Evolutionary conservation across 2,797 vertebrate genomes (phyloP), one percentile per base, ranked within the genome.

Genomic region (Intellagama lesueurii): DNA sequence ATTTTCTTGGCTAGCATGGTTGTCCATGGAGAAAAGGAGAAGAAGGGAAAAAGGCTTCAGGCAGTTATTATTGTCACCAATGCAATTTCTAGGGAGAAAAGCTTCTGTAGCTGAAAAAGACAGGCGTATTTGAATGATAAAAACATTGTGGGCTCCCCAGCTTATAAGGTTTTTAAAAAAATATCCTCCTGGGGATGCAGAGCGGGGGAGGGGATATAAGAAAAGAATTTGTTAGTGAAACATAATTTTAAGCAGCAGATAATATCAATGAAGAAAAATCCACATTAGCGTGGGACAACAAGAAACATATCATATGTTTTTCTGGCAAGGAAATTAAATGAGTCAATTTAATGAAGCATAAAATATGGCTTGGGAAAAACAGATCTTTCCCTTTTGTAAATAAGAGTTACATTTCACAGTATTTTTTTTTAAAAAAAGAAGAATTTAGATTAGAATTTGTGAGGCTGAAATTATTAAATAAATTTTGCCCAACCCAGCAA

Each of bases 91-190:
- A 0, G 64, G 81, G 93, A 44, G 16, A 81, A 93, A 92, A 69
- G 79, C 92, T 91, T 94, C 88, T 92, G 72, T 69, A 85, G 75
- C 32, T 69, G 52, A 60, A 83, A 90, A 90, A 93, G 87, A 47
- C 91, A 95, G 49, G 56, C 89, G 94, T 90, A 94, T 94, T 90
- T 95, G 91, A 95, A 94, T 93, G 94, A 94, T 93, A 94, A 93
- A 95, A 92, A 87, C 47, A 81, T 30, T 72, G 14, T 26, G 26
- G 87, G 85, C 89, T 90, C 12, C 30, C 5, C 19, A 52, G 85
- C 80, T 94, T 93, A 90, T 87, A 79, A 93, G 87, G 81, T 19
- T 64, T 56, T 56, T 56, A 56, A 56, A 52, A 12, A 52, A n/a
- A n/a, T n/a, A 91, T 94, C 88, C 88, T 90, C 79, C 87, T 35